These are phyloP conservation scores for Tetramorium alpestre DNA, from an alignment of 1,140 invertebrate genomes.

Conservation along the genomic window DNA sequence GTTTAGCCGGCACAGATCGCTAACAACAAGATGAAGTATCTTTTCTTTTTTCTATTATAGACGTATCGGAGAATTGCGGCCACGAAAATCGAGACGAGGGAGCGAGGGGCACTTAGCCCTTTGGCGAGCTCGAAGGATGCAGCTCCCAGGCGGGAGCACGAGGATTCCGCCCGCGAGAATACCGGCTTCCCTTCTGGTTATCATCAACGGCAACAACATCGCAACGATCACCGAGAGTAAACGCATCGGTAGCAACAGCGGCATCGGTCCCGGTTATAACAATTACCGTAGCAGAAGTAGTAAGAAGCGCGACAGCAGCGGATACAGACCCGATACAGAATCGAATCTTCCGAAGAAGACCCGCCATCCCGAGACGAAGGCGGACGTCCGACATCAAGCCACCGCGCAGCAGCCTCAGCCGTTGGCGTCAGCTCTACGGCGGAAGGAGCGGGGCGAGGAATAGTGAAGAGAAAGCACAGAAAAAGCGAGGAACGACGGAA, in stretches of 20 bases:
- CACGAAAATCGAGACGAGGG: constrained; percentile 83
- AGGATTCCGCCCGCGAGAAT: constrained; percentile 82
- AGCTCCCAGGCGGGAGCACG: constrained; percentile 86
- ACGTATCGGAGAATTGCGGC: constrained; percentile 72
- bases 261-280: constrained; percentile 49
- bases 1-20: neutral
- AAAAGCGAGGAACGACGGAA: constrained; percentile 72
- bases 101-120: constrained; percentile 85
- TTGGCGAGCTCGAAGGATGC: constrained; percentile 86
- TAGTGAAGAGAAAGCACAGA: constrained; percentile 78
- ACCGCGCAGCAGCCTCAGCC: constrained; percentile 78
- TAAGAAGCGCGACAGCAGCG: constrained; percentile 67
- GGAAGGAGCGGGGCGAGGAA: constrained; percentile 82
- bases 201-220: constrained; percentile 78
- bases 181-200: constrained; percentile 78
- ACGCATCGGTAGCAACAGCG: constrained; percentile 71
- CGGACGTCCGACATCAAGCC: constrained; percentile 79
- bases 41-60: constrained; percentile 72
- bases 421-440: constrained; percentile 81
- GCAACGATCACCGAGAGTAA: constrained; percentile 74
- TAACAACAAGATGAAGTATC: neutral
- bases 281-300: constrained; percentile 48
- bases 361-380: constrained; percentile 76
- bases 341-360: constrained; percentile 73
- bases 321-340: constrained; percentile 77